Conservation (phyloP, 1,140 invertebrate species). For the Aphaenogaster rudis region DNA sequence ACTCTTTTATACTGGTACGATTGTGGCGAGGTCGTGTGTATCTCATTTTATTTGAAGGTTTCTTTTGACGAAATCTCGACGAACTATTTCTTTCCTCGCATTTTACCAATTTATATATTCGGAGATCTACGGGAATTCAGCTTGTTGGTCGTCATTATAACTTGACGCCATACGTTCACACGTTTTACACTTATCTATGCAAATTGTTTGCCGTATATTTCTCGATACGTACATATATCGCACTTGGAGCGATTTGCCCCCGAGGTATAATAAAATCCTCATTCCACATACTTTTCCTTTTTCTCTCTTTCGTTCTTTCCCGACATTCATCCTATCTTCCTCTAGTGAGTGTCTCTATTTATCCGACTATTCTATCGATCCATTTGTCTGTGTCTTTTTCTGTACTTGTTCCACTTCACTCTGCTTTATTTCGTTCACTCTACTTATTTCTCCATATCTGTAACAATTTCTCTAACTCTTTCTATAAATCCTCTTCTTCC, state of each 20-base stretch:
- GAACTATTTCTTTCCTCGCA: background rate
- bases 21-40: background rate
- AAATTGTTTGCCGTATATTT: conserved; percentile 22
- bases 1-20: too few species aligned
- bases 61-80: background rate
- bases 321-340: conserved; percentile 9
- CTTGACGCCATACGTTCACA: background rate
- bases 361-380: conserved; percentile 26
- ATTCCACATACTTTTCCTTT: background rate
- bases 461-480: background rate
- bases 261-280: conserved; percentile 37
- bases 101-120: background rate
- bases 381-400: background rate
- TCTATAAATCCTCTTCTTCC: background rate
- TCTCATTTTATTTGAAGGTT: background rate
- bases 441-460: background rate
- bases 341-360: conserved; percentile 35
- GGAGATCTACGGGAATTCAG: background rate
- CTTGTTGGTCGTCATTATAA: background rate
- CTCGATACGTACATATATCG: conserved; percentile 1
- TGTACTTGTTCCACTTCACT: background rate
- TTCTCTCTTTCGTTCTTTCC: background rate
- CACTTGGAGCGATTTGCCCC: conserved; percentile 9
- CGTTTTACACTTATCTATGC: conserved; percentile 18
- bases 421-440: background rate